A percentile compares a stretch with the other conserved stretches of the same genome.
phyloP scores from a whole-genome alignment of 2,113 vertebrate genomes.

The Panurus biarmicus region DNA sequence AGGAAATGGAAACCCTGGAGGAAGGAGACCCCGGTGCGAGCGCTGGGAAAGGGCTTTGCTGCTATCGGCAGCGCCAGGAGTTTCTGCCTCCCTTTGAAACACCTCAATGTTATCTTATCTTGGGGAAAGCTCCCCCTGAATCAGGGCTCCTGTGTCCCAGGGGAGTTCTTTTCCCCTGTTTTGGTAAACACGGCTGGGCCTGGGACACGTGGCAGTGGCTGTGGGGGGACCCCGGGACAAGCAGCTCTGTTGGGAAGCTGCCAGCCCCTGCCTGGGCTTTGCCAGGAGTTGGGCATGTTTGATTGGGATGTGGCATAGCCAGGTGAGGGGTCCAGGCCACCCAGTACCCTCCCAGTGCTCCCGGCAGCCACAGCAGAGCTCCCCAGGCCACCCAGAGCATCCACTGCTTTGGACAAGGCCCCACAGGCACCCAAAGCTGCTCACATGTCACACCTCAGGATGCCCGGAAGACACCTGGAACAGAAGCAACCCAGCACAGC shows the following conservation, averaged over 20 bases:
- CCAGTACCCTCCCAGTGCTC: not conserved
- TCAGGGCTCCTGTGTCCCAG: not conserved
- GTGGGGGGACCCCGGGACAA: fast-evolving
- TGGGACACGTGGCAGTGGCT: not conserved
- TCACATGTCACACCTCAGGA: fast-evolving
- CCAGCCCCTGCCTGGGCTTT: not conserved
- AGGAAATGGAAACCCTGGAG: not conserved
- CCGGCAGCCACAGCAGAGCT: not conserved
- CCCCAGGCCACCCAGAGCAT: fast-evolving
- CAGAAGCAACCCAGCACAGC: not conserved
- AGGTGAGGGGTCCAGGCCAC: not conserved
- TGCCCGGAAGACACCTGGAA: fast-evolving
- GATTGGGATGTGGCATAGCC: not conserved
- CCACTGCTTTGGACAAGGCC: not conserved
- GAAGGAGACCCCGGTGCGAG: not conserved
- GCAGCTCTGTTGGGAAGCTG: fast-evolving
- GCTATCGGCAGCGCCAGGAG: slow-evolving; percentile 8
- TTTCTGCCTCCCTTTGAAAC: not conserved
- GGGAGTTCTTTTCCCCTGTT: not conserved
- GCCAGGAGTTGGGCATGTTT: not conserved
- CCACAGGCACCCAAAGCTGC: not conserved
- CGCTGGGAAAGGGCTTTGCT: not conserved
- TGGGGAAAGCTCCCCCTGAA: not conserved
- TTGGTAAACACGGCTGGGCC: not conserved
- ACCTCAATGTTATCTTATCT: slow-evolving; percentile 59